These are phyloP conservation scores for Pelosia muscerda DNA, from an alignment of 2,888 invertebrate genomes.

Conservation along the genomic window DNA sequence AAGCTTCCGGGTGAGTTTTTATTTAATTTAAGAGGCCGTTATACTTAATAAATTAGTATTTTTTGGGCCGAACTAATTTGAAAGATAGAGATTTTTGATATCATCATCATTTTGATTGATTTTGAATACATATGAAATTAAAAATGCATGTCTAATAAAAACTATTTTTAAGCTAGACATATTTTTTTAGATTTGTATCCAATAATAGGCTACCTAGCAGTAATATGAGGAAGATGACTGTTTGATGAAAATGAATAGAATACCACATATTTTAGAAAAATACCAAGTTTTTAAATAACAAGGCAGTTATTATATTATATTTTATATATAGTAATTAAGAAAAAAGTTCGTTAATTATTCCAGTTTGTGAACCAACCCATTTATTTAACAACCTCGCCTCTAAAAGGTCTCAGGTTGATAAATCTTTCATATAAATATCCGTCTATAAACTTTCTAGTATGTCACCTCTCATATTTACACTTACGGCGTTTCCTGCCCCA, in stretches of 20 bases:
- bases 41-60: constrained; percentile 63
- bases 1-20: constrained; percentile 65
- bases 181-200: background rate
- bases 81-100: constrained; percentile 22
- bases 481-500: constrained; percentile 77
- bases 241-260: background rate
- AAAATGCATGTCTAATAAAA: background rate
- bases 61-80: constrained; percentile 43
- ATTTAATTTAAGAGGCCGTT: constrained; percentile 57
- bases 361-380: constrained; percentile 15
- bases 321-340: background rate
- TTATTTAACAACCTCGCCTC: constrained; percentile 34
- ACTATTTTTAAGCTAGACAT: background rate
- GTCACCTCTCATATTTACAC: constrained; percentile 82
- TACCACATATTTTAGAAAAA: background rate
- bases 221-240: no score
- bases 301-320: background rate
- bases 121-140: constrained; percentile 12
- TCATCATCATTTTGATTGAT: constrained; percentile 28
- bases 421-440: constrained; percentile 80
- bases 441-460: constrained; percentile 72
- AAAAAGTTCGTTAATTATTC: background rate
- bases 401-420: constrained; percentile 53
- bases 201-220: no score
- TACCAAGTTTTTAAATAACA: background rate